Percentiles rank a stretch among this genome's conserved stretches.
phyloP scores from a whole-genome alignment of 2,888 invertebrate genomes.

The Amphiduros pacificus region DNA sequence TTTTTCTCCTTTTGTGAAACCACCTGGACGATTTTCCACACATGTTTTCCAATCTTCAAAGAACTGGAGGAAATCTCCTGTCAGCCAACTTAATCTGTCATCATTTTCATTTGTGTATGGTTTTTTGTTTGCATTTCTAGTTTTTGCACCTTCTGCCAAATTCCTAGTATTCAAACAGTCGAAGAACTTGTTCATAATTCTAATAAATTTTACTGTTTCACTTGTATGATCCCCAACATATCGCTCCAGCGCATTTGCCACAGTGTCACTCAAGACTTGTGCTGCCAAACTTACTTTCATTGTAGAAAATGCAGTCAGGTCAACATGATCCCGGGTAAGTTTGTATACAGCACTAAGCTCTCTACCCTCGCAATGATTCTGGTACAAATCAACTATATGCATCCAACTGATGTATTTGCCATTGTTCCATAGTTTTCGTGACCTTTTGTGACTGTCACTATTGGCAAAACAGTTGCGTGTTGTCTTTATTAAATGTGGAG shows the following conservation, averaged over 20 bases:
- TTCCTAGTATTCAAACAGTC: constrained; percentile 24
- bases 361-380: background rate
- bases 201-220: constrained; percentile 25
- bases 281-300: constrained; percentile 11
- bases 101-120: constrained; percentile 1
- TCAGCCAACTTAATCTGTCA: constrained; percentile 3
- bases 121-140: constrained; percentile 14
- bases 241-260: constrained; percentile 5
- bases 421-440: constrained; percentile 5
- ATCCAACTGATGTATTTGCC: constrained; percentile 3
- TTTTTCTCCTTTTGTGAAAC: background rate
- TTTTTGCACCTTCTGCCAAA: constrained; percentile 18
- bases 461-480: constrained; percentile 1
- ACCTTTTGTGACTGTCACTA: background rate
- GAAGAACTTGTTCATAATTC: constrained; percentile 27
- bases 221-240: background rate
- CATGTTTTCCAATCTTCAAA: constrained; percentile 20
- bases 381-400: constrained; percentile 1
- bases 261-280: constrained; percentile 13
- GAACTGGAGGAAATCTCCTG: constrained; percentile 20
- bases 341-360: background rate
- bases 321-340: background rate
- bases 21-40: constrained; percentile 5
- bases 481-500: constrained; percentile 8
- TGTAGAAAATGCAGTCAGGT: background rate